These are phyloP conservation scores for Cataglyphis livida DNA, from an alignment of 2,888 invertebrate species.

Conservation along the genomic window DNA sequence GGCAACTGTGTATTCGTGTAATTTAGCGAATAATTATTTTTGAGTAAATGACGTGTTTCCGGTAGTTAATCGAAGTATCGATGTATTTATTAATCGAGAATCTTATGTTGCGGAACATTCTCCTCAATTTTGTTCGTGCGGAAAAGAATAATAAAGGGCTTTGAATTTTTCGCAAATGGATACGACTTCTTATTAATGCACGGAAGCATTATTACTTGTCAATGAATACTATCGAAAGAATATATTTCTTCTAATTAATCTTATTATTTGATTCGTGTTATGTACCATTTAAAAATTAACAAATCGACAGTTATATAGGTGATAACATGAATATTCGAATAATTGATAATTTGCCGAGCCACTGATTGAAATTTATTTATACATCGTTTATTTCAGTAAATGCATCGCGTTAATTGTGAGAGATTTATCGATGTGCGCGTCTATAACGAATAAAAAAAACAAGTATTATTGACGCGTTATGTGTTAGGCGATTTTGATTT, in stretches of 20 bases:
- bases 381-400: slow-evolving; percentile 39
- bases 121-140: slow-evolving; percentile 52
- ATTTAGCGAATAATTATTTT: background rate
- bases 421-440: slow-evolving; percentile 43
- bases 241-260: slow-evolving; percentile 67
- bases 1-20: background rate
- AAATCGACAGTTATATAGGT: slow-evolving; percentile 50
- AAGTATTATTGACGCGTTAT: slow-evolving; percentile 37
- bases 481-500: slow-evolving; percentile 15
- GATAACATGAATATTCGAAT: slow-evolving; percentile 37
- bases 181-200: slow-evolving; percentile 57
- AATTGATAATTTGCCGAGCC: slow-evolving; percentile 62
- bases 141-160: slow-evolving; percentile 61
- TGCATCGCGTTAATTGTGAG: slow-evolving; percentile 35
- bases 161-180: slow-evolving; percentile 47
- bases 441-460: slow-evolving; percentile 51
- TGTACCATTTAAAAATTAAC: slow-evolving; percentile 50
- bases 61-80: background rate
- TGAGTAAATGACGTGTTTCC: background rate
- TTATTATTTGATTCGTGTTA: slow-evolving; percentile 57
- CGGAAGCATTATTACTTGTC: slow-evolving; percentile 71
- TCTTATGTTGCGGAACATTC: slow-evolving; percentile 5
- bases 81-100: slow-evolving; percentile 20
- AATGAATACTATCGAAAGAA: slow-evolving; percentile 64
- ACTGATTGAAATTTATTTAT: slow-evolving; percentile 68